Percentiles rank a stretch among this genome's conserved stretches.
Evolutionary conservation across 2,888 invertebrate species (phyloP).

Genomic region (Brachypalpus laphriformis): DNA sequence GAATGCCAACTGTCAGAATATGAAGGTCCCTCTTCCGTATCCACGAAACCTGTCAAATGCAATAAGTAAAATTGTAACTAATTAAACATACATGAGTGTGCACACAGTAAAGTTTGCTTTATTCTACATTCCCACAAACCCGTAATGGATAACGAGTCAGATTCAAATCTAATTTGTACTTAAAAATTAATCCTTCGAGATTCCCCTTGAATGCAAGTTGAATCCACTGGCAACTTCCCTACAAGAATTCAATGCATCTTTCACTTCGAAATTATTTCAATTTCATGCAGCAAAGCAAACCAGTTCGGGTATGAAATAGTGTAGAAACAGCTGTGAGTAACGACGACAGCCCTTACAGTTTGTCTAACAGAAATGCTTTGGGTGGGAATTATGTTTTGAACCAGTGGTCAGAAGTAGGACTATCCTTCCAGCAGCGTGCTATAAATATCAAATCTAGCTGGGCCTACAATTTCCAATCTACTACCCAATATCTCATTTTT

Average conservation of each 20-base stretch:
- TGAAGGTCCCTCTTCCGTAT: slow-evolving; percentile 92
- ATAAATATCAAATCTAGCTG: too few species aligned
- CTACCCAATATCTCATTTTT: too few species aligned
- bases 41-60: slow-evolving; percentile 88
- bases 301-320: slow-evolving; percentile 52
- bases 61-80: slow-evolving; percentile 27
- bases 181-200: slow-evolving; percentile 52
- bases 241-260: slow-evolving; percentile 27
- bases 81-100: slow-evolving; percentile 28
- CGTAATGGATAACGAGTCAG: slow-evolving; percentile 14
- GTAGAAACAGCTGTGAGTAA: slow-evolving; percentile 55
- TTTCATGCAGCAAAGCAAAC: slow-evolving; percentile 62
- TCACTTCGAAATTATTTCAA: slow-evolving; percentile 39
- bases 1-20: slow-evolving; percentile 88
- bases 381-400: neutral
- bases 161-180: slow-evolving; percentile 30
- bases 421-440: too few species aligned
- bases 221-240: slow-evolving; percentile 17
- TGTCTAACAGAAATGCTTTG: neutral
- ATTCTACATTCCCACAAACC: neutral
- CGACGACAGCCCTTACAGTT: slow-evolving; percentile 23
- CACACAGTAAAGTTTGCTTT: slow-evolving; percentile 13
- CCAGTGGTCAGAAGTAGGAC: too few species aligned
- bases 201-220: slow-evolving; percentile 7
- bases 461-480: too few species aligned